Evolutionary conservation across 2,888 invertebrate species (phyloP), one percentile per base, ranked within the genome.

Genomic region (Parnassius orleans): DNA sequence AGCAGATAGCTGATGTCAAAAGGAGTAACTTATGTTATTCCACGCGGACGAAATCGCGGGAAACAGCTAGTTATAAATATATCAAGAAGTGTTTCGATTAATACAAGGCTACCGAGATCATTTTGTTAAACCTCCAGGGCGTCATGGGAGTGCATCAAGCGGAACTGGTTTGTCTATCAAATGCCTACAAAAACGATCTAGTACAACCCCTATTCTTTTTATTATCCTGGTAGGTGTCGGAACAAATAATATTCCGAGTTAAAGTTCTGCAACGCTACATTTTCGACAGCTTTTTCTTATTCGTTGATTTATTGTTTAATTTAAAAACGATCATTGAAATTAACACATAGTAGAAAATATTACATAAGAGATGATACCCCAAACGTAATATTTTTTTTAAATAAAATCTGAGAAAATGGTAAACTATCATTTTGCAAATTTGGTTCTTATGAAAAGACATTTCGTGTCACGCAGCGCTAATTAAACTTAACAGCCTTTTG

Each of bases 91-190:
- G 7, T 33, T 33, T 33, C 33, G 33, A 7, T 33, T 33, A 24
- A 24, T 24, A 33, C 33, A 24, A 24, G 33, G 33, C 7, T 33
- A 33, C 33, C n/a, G 24, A 12, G 12, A 53, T 67, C 63, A 68
- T 70, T 69, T 68, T 64, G 70, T 65, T 69, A 70, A 70, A 74
- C 64, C 69, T 81, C 82, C 76, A 84, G 81, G 83, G 75, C 75
- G 76, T 74, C 79, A 75, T 76, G 77, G 79, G 78, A 81, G 80
- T 78, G 81, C 74, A 73, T 74, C 76, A 74, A 75, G 76, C 78
- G 73, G 74, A 84, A 87, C 86, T 75, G 84, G 89, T 89, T 89
- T 81, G 76, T 80, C 86, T 87, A 86, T 83, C 75, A 70, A 64
- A 66, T 66, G 67, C 66, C 66, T 66, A 71, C 68, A 67, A 68